phyloP scores from a whole-genome alignment of 2,888 invertebrate genomes.

The Lasioglossum pauxillum region DNA sequence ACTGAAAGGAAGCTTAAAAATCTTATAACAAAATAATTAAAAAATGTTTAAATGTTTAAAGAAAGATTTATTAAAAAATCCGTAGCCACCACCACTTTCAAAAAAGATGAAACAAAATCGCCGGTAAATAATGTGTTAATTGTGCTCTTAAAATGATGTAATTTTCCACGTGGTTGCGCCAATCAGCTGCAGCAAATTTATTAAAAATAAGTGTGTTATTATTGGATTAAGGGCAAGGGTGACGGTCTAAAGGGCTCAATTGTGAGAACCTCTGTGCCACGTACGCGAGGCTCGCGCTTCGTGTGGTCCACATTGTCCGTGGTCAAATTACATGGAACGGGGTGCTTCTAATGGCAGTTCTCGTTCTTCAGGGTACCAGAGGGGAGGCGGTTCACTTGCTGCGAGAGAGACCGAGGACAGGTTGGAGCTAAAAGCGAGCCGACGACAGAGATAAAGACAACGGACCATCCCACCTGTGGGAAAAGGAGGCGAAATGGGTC shows the following conservation, averaged over 20 bases:
- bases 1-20: too few relatives aligned
- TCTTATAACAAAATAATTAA: too few relatives aligned
- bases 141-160: neutral
- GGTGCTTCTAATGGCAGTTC: constrained; percentile 81
- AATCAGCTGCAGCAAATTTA: neutral
- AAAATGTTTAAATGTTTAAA: too few relatives aligned
- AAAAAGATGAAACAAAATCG: too few relatives aligned
- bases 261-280: constrained; percentile 74
- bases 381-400: constrained; percentile 57
- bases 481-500: constrained; percentile 32
- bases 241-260: constrained; percentile 13
- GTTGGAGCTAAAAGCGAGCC: constrained; percentile 22
- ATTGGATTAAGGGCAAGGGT: neutral
- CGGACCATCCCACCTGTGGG: constrained; percentile 8
- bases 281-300: constrained; percentile 76
- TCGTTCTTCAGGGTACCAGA: constrained; percentile 70
- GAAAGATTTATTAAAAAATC: too few relatives aligned
- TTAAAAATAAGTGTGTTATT: neutral
- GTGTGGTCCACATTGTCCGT: constrained; percentile 82
- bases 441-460: neutral
- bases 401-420: constrained; percentile 48
- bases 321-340: constrained; percentile 81
- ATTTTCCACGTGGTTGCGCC: neutral
- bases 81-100: too few relatives aligned
- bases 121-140: too few relatives aligned